These are phyloP conservation scores for Heliconius cydno DNA, from an alignment of 2,888 invertebrate genomes.

Conservation along the genomic window DNA sequence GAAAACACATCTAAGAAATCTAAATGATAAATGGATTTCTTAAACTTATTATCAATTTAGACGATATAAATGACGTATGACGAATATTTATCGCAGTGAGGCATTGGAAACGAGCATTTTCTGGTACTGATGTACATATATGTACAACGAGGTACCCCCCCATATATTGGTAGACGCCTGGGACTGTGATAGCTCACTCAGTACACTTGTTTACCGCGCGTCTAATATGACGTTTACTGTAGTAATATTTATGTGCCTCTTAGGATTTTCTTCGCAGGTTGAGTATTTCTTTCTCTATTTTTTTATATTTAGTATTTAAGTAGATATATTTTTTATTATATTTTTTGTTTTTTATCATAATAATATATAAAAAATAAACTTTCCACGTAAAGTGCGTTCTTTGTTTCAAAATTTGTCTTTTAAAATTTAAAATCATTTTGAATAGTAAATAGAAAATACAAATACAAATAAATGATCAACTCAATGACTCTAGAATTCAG, in stretches of 20 bases:
- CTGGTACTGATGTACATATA: neutral
- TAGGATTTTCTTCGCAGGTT: constrained; percentile 29
- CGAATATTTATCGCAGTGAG: neutral
- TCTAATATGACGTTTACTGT: neutral
- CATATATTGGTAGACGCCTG: neutral
- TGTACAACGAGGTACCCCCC: neutral
- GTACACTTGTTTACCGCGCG: constrained; percentile 10
- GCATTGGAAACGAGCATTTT: constrained; percentile 7
- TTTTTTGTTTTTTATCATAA: too few relatives aligned
- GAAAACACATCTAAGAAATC: neutral
- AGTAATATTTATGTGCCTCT: constrained; percentile 18
- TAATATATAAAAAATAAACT: neutral
- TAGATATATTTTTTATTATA: neutral
- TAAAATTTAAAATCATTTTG: too few relatives aligned
- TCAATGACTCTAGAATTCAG: neutral
- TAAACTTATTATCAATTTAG: neutral
- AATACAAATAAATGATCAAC: neutral
- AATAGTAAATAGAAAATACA: neutral
- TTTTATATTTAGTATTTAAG: neutral
- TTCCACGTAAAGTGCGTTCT: neutral
- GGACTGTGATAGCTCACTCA: constrained; percentile 11
- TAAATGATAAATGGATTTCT: neutral
- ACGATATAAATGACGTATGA: neutral
- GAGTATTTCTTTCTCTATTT: constrained; percentile 10
- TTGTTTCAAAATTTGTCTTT: too few relatives aligned